These are phyloP conservation scores for Orthonychiurus folsomi DNA, from an alignment of 2,888 invertebrate species.

Conservation along the genomic window DNA sequence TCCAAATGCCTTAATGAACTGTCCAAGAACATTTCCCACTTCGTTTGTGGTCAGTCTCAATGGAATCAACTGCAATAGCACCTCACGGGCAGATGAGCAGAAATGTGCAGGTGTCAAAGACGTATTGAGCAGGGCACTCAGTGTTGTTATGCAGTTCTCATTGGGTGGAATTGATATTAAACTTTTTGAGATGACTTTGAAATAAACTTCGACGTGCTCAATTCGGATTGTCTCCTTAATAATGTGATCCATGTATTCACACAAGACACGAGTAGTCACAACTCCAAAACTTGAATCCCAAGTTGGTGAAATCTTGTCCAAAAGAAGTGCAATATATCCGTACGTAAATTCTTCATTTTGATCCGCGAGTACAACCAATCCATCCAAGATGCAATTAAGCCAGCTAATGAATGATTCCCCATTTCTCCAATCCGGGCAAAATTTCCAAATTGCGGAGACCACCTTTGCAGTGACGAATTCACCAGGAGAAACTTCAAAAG, in stretches of 20 bases:
- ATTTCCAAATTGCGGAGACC: constrained; percentile 32
- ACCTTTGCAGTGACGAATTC: constrained; percentile 28
- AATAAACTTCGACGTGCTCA: constrained; percentile 24
- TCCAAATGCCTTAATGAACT: constrained; percentile 35
- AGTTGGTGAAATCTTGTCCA: constrained; percentile 28
- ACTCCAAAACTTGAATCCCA: constrained; percentile 31
- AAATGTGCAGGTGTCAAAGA: constrained; percentile 21
- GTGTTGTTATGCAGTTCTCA: constrained; percentile 24
- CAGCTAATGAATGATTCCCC: constrained; percentile 32
- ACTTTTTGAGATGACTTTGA: constrained; percentile 30
- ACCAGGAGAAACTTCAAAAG: not conserved
- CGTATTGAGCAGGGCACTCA: constrained; percentile 27
- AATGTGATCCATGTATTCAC: constrained; percentile 29
- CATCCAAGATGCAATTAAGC: constrained; percentile 33
- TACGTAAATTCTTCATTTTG: constrained; percentile 12
- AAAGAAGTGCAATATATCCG: constrained; percentile 23
- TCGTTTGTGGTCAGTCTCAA: constrained; percentile 21
- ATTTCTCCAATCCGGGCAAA: constrained; percentile 36
- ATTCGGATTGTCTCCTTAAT: constrained; percentile 11
- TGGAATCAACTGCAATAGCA: constrained; percentile 34
- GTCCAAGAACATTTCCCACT: constrained; percentile 23
- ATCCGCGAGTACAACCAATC: constrained; percentile 21
- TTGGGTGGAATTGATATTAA: constrained; percentile 37
- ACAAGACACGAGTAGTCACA: constrained; percentile 17
- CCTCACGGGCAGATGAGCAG: constrained; percentile 26